Conservation (phyloP, 2,113 vertebrate genomes). For the Taurulus bubalis region DNA sequence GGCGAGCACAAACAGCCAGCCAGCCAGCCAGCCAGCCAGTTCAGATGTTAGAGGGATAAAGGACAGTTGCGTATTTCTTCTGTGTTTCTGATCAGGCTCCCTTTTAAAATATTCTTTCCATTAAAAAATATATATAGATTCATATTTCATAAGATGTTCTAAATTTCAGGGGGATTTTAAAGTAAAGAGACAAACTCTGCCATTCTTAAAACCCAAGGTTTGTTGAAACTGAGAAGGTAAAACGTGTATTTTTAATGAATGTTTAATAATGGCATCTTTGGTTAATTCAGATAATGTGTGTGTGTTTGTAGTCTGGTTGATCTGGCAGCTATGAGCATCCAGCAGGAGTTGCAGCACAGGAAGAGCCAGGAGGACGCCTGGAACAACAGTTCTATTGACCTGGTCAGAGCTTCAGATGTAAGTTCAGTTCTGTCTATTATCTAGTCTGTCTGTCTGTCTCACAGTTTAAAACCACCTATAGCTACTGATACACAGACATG, state of each 20-base stretch:
- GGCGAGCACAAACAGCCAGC: conserved; percentile 20
- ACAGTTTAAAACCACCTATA: neutral
- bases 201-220: neutral
- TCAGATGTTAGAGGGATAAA: too few relatives aligned
- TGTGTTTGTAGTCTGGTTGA: conserved; percentile 88
- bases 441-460: neutral
- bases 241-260: neutral
- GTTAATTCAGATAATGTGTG: conserved; percentile 8
- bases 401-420: conserved; percentile 95
- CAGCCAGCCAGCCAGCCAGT: too few relatives aligned
- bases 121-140: neutral
- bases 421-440: conserved; percentile 70
- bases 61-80: neutral
- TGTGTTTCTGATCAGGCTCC: neutral
- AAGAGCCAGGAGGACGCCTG: conserved; percentile 93
- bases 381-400: conserved; percentile 93
- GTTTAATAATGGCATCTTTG: neutral
- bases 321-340: conserved; percentile 90
- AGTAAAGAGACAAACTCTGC: neutral
- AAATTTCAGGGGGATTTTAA: neutral
- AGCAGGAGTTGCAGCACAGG: conserved; percentile 87
- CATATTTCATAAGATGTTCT: neutral
- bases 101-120: neutral
- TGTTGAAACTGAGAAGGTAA: neutral
- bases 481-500: neutral